A percentile compares a stretch with the other conserved stretches of the same genome.
Conservation (phyloP, 2,888 invertebrate species). For the Lobophora halterata region DNA sequence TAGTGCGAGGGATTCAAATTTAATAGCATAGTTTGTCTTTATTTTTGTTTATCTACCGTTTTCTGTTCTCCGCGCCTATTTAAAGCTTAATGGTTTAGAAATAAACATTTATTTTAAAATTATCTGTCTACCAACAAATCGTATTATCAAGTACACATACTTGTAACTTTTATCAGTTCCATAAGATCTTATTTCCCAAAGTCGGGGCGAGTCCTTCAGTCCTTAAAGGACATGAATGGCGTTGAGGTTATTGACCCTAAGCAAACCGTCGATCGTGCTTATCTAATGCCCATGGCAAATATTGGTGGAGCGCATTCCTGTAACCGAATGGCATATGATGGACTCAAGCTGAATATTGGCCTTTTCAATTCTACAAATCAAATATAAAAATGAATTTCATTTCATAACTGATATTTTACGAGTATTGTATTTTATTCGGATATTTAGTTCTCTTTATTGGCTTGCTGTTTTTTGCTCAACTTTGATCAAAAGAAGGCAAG, state of each 20-base stretch:
- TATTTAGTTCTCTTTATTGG: no score
- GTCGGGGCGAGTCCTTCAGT: conserved; percentile 9
- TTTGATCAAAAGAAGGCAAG: no score
- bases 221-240: conserved; percentile 32
- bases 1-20: conserved; percentile 41
- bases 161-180: not conserved
- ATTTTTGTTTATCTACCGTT: conserved; percentile 46
- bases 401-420: no score
- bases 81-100: conserved; percentile 33
- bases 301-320: conserved; percentile 56
- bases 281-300: conserved; percentile 54
- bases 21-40: conserved; percentile 44
- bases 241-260: conserved; percentile 41
- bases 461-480: no score
- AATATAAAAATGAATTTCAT: no score
- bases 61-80: conserved; percentile 33
- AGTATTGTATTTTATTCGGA: no score
- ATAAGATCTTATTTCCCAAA: not conserved
- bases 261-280: conserved; percentile 44
- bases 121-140: not conserved
- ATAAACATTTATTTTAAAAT: conserved; percentile 5
- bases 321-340: conserved; percentile 37
- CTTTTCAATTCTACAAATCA: conserved; percentile 9
- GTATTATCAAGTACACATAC: conserved; percentile 4
- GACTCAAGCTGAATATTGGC: conserved; percentile 8